Evolutionary conservation across 1,140 invertebrate genomes (phyloP).

Genomic region (Oryctes rhinoceros): DNA sequence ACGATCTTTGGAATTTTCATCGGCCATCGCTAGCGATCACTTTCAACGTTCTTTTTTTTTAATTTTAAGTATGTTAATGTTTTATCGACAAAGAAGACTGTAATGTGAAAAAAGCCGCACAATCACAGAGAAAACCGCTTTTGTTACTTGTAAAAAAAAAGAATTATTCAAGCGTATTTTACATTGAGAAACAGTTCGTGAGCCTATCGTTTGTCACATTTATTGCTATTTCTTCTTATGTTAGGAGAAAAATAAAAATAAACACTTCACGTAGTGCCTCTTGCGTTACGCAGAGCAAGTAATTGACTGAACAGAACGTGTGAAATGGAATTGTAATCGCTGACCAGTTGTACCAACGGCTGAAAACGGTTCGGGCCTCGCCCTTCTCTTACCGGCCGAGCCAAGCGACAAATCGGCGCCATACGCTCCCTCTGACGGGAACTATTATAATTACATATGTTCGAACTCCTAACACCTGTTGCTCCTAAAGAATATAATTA

Average conservation of each 20-base stretch:
- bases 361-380: slow-evolving; percentile 46
- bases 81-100: slow-evolving; percentile 25
- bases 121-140: slow-evolving; percentile 39
- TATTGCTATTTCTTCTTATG: not conserved
- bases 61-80: slow-evolving; percentile 1
- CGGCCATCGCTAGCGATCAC: slow-evolving; percentile 65
- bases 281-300: not conserved
- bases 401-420: slow-evolving; percentile 19
- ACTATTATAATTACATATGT: not conserved
- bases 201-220: slow-evolving; percentile 18
- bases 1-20: slow-evolving; percentile 79
- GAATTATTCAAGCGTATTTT: not conserved
- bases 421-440: slow-evolving; percentile 34
- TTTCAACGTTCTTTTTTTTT: not conserved
- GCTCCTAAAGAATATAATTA: not conserved
- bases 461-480: not conserved
- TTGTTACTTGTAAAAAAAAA: slow-evolving; percentile 1
- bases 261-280: slow-evolving; percentile 9
- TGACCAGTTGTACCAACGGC: slow-evolving; percentile 24
- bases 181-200: slow-evolving; percentile 11
- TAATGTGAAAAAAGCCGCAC: slow-evolving; percentile 36
- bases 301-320: slow-evolving; percentile 29
- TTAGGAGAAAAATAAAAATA: slow-evolving; percentile 5
- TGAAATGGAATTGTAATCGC: slow-evolving; percentile 20
- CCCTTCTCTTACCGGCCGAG: slow-evolving; percentile 52